Conservation (phyloP, 2,888 invertebrate species). For the Serrognathus titanus region DNA sequence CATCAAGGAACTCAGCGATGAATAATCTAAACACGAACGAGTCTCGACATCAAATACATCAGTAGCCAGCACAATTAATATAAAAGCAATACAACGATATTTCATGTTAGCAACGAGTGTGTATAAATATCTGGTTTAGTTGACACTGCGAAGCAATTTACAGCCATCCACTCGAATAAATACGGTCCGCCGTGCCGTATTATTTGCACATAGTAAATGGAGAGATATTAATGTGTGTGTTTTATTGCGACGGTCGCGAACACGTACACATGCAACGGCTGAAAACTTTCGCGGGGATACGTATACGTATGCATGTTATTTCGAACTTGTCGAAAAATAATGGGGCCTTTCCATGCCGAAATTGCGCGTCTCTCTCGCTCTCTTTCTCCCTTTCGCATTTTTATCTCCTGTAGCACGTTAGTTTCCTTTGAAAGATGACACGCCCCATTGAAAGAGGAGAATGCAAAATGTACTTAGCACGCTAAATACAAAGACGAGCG, state of each 20-base stretch:
- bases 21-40: background rate
- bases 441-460: no score
- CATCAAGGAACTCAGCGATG: background rate
- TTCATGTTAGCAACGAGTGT: conserved; percentile 14
- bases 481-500: no score
- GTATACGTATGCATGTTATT: background rate
- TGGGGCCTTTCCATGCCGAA: conserved; percentile 10
- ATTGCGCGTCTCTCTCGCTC: background rate
- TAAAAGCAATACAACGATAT: conserved; percentile 17
- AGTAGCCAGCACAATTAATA: conserved; percentile 13
- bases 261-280: conserved; percentile 9
- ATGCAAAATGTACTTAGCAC: no score
- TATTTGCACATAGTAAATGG: conserved; percentile 22
- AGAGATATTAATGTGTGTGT: conserved; percentile 25
- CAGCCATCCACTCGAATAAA: conserved; percentile 24
- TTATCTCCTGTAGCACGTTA: conserved; percentile 7
- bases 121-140: conserved; percentile 19
- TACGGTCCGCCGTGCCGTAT: conserved; percentile 19
- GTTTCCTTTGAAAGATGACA: background rate
- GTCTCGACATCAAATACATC: background rate
- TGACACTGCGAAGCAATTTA: conserved; percentile 25
- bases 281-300: conserved; percentile 11
- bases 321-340: conserved; percentile 5
- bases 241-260: conserved; percentile 21
- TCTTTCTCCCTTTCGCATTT: conserved; percentile 1